Evolutionary conservation across 2,113 vertebrate species (phyloP), one percentile per base, ranked within the genome.

Genomic region (Pelecanus crispus): DNA sequence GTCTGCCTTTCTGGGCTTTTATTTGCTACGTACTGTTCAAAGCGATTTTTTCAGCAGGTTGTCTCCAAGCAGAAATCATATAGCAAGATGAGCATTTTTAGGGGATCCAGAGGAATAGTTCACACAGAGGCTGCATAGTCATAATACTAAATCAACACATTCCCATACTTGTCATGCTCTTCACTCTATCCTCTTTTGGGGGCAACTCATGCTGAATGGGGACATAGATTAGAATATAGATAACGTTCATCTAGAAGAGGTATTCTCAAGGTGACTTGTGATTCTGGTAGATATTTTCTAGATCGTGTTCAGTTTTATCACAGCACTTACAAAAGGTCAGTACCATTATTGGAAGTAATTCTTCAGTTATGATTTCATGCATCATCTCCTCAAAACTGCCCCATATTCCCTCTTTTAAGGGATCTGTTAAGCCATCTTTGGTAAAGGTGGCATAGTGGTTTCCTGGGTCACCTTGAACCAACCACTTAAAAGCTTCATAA

Each of bases 301-400:
- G 80, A 55, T 62, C 63, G 12, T 44, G 49, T 34, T 86, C 3
- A 1, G 22, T 92, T 97, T 97, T 96, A 90, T 83, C 80, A 66
- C 47, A 67, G 50, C 19, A 32, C 50, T 97, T 86, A n/a, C 55
- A 71, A 94, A 94, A 96, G 72, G 72, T 95, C 86, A 78, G 59
- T 44, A 26, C n/a, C 80, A 71, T 95, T 78, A 92, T n/a, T 0
- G 0, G 42, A 88, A 74, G 29, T 55, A 94, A 73, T 63, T 67
- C 11, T 81, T 88, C 86, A 78, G 80, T 81, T 93, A 74, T 49
- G 67, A 71, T 95, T 95, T 95, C 89, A 95, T 84, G 80, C 72
- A 67, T 38, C 72, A 86, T 73, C 80, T 97, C 80, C 65, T 93
- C 68, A 92, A 94, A 94, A 88, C 50, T 66, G 34, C 29, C 71